Evolutionary conservation across 2,888 invertebrate species (phyloP).

Genomic region (Odontocerum albicorne): DNA sequence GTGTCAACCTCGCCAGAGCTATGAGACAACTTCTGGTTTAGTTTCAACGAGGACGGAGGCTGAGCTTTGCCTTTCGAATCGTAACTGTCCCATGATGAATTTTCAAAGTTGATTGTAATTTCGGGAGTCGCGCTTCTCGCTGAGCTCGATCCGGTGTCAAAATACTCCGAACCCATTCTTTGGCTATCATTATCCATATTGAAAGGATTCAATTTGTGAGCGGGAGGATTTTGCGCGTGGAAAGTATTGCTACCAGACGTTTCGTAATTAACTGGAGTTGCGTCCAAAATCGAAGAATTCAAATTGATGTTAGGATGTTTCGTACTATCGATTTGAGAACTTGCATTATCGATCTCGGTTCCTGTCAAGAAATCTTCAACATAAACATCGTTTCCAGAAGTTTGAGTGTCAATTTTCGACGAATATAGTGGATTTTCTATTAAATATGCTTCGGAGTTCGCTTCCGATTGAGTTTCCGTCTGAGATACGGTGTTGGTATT

Average conservation of each 20-base stretch:
- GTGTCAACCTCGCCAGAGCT: constrained; percentile 68
- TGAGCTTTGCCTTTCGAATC: constrained; percentile 48
- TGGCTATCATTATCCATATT: constrained; percentile 9
- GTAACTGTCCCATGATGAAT: constrained; percentile 23
- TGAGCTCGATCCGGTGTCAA: constrained; percentile 42
- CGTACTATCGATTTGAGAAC: not conserved
- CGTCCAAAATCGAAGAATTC: constrained; percentile 15
- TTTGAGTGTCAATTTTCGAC: constrained; percentile 51
- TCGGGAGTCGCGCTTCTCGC: constrained; percentile 62
- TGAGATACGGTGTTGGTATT: constrained; percentile 41
- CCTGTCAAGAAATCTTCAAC: constrained; percentile 18
- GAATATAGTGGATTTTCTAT: constrained; percentile 54
- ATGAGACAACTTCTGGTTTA: constrained; percentile 68
- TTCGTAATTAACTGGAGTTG: constrained; percentile 1
- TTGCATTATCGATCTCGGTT: not conserved
- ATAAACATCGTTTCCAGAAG: constrained; percentile 27
- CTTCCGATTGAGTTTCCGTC: constrained; percentile 43
- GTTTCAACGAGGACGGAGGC: constrained; percentile 58
- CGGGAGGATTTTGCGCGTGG: constrained; percentile 37
- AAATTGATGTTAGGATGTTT: constrained; percentile 9
- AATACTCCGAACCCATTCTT: constrained; percentile 24
- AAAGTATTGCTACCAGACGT: constrained; percentile 7
- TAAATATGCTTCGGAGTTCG: constrained; percentile 39
- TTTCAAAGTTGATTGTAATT: constrained; percentile 54
- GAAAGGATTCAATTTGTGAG: constrained; percentile 33